These are phyloP conservation scores for Channa striata DNA, from an alignment of 2,797 vertebrate species.

Conservation along the genomic window DNA sequence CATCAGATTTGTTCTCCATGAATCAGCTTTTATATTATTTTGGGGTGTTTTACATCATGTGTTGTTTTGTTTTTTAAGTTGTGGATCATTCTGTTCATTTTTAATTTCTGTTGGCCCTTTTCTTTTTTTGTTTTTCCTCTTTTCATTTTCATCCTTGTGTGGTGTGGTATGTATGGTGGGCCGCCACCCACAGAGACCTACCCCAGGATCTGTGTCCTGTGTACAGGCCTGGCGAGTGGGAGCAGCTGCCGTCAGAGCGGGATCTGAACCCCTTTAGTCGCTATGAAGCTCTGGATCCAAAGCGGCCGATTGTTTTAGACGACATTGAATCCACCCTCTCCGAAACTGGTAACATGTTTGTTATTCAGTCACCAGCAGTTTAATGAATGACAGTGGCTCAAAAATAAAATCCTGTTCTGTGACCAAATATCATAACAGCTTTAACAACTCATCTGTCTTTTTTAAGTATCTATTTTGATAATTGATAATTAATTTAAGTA, in stretches of 20 bases:
- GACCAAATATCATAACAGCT: background rate
- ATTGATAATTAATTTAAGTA: background rate
- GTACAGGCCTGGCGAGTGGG: conserved; percentile 99
- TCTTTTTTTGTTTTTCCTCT: conserved; percentile 71
- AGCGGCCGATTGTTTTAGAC: conserved; percentile 81
- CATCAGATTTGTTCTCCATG: too few species aligned
- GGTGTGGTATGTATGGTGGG: conserved; percentile 63
- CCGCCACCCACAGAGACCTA: conserved; percentile 90
- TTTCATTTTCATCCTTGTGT: conserved; percentile 66
- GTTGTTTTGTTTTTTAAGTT: conserved; percentile 71
- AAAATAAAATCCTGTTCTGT: background rate
- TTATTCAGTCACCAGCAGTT: background rate
- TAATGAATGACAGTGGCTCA: background rate
- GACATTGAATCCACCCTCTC: conserved; percentile 76
- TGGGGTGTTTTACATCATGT: conserved; percentile 23
- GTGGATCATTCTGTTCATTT: conserved; percentile 71
- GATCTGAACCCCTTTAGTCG: conserved; percentile 98
- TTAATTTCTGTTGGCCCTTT: conserved; percentile 73
- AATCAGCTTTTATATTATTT: background rate
- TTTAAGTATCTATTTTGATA: background rate
- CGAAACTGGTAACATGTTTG: conserved; percentile 64
- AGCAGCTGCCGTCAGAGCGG: conserved; percentile 94
- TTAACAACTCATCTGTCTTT: background rate
- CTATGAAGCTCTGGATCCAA: conserved; percentile 90
- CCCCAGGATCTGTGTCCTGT: conserved; percentile 99